Conservation (phyloP, 2,113 vertebrate species). For the Leptocoma aspasia region DNA sequence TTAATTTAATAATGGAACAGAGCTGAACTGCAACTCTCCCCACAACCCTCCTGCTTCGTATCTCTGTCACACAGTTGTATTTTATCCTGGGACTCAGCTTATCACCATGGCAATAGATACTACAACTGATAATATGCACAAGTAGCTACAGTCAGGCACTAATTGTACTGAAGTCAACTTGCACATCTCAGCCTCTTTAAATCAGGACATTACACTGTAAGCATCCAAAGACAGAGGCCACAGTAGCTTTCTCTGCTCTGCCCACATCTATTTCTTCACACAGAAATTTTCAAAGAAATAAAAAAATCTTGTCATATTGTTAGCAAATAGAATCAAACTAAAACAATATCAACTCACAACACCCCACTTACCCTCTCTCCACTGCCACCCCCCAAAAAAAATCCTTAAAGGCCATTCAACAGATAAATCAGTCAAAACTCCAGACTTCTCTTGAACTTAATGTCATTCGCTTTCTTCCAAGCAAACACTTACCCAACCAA, state of each 20-base stretch:
- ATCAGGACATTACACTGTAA: not conserved
- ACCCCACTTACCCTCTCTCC: not conserved
- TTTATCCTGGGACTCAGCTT: not conserved
- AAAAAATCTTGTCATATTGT: not conserved
- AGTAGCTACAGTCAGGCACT: not conserved
- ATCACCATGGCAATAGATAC: not conserved
- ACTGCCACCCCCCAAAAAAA: not conserved
- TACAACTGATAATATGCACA: not conserved
- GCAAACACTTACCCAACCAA: slow-evolving; percentile 81
- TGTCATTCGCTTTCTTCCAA: not conserved
- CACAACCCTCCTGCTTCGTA: not conserved
- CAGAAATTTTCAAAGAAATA: not conserved
- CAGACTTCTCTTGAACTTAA: not conserved
- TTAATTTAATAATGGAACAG: not conserved
- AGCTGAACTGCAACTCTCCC: not conserved
- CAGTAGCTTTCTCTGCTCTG: not conserved
- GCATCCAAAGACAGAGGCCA: not conserved
- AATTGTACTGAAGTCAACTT: not conserved
- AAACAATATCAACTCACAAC: not conserved
- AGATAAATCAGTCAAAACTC: not conserved
- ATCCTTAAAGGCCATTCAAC: not conserved
- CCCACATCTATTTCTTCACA: not conserved
- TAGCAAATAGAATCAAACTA: not conserved
- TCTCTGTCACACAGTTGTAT: not conserved
- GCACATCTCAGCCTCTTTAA: not conserved